phyloP scores from a whole-genome alignment of 2,113 vertebrate genomes.

The Neodon shergylaensis region DNA sequence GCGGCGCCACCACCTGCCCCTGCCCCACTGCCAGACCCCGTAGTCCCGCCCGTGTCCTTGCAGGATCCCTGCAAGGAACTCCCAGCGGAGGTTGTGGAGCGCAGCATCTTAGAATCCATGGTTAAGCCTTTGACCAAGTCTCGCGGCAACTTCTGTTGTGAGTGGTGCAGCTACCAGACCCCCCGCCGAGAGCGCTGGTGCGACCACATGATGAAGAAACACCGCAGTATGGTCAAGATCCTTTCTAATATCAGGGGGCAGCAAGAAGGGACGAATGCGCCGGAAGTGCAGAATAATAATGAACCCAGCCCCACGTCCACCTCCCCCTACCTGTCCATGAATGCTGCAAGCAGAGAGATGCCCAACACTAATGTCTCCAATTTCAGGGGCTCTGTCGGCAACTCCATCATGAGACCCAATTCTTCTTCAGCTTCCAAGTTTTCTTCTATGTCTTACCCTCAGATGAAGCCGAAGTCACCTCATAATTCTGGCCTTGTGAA shows the following conservation, averaged over 20 bases:
- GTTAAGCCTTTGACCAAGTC: constrained; percentile 91
- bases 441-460: constrained; percentile 91
- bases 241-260: constrained; percentile 90
- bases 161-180: constrained; percentile 98
- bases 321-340: constrained; percentile 87
- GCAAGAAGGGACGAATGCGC: constrained; percentile 86
- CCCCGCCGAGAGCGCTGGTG: constrained; percentile 95
- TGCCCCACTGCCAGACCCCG: constrained; percentile 84
- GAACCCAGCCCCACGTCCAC: constrained; percentile 88
- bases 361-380: constrained; percentile 85
- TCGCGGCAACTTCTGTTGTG: constrained; percentile 94
- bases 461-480: constrained; percentile 91
- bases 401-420: constrained; percentile 86
- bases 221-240: constrained; percentile 97
- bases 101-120: constrained; percentile 93
- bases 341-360: constrained; percentile 87
- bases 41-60: constrained; percentile 84
- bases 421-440: constrained; percentile 86
- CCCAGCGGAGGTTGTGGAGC: constrained; percentile 89
- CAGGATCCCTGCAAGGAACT: constrained; percentile 90
- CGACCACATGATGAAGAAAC: constrained; percentile 97
- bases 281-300: constrained; percentile 88
- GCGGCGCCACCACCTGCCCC: constrained; percentile 82
- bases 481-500: constrained; percentile 92
- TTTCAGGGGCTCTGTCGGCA: constrained; percentile 84